Percentiles rank a stretch among this genome's conserved stretches.
These are phyloP conservation scores for Simalia tracyae DNA, from an alignment of 2,797 vertebrate genomes.

Conservation along the genomic window DNA sequence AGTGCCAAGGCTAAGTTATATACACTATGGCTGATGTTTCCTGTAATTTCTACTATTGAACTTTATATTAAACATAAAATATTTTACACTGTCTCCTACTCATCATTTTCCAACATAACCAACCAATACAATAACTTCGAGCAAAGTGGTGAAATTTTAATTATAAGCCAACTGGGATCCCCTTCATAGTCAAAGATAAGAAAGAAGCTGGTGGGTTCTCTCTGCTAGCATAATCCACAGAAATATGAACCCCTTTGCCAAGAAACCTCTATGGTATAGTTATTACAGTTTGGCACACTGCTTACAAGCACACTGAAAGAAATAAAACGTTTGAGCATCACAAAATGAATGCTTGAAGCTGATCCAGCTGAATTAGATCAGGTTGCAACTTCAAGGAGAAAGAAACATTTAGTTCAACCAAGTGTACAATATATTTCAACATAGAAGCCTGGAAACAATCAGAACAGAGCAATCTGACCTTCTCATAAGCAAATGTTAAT, in stretches of 20 bases:
- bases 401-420: not conserved
- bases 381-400: not conserved
- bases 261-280: not conserved
- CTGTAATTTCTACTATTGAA: not conserved
- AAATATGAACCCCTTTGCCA: not conserved
- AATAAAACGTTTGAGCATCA: not conserved
- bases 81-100: not conserved
- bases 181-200: not conserved
- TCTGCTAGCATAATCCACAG: not conserved
- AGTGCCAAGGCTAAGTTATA: not conserved
- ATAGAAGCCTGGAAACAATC: not conserved
- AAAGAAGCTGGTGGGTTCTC: not conserved
- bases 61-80: constrained; percentile 6
- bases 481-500: not conserved
- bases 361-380: not conserved
- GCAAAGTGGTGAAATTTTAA: constrained; percentile 9
- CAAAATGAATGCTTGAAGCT: accelerated
- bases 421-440: not conserved
- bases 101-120: not conserved
- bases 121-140: not conserved
- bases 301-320: not conserved
- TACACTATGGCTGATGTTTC: not conserved
- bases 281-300: not conserved
- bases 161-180: not conserved
- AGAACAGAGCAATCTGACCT: constrained; percentile 2